Percentiles rank a stretch among this genome's conserved stretches.
These are phyloP conservation scores for Xenopus borealis DNA, from an alignment of 2,113 vertebrate genomes.

Conservation along the genomic window DNA sequence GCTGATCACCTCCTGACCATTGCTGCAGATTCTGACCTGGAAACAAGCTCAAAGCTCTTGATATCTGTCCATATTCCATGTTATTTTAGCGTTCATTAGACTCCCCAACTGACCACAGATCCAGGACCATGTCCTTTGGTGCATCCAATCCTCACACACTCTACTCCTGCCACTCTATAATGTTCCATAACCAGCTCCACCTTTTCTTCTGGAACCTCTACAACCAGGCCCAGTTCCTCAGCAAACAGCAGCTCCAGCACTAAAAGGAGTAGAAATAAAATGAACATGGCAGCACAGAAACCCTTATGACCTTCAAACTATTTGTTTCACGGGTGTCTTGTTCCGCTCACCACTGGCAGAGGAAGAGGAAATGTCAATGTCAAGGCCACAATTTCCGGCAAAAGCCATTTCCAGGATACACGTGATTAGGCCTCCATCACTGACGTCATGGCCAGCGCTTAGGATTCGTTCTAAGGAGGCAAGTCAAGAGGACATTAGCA, in stretches of 20 bases:
- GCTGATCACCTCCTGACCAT: slow-evolving; percentile 64
- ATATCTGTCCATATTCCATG: too few species aligned
- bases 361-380: slow-evolving; percentile 65
- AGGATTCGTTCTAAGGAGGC: slow-evolving; percentile 60
- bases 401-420: slow-evolving; percentile 90
- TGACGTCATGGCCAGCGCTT: slow-evolving; percentile 86
- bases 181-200: slow-evolving; percentile 49
- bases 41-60: neutral
- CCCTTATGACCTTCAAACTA: too few species aligned
- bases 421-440: slow-evolving; percentile 83
- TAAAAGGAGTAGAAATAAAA: slow-evolving; percentile 42
- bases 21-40: slow-evolving; percentile 72
- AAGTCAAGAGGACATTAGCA: neutral
- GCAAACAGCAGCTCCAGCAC: slow-evolving; percentile 79
- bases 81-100: neutral
- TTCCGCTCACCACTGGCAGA: slow-evolving; percentile 64
- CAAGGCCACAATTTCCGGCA: slow-evolving; percentile 83
- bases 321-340: too few species aligned
- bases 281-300: neutral
- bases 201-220: slow-evolving; percentile 70
- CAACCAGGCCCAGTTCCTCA: slow-evolving; percentile 81
- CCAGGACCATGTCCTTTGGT: slow-evolving; percentile 70
- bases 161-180: slow-evolving; percentile 67
- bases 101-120: slow-evolving; percentile 65
- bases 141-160: slow-evolving; percentile 69